phyloP scores from a whole-genome alignment of 2,113 vertebrate genomes.

The Austrofundulus limnaeus region DNA sequence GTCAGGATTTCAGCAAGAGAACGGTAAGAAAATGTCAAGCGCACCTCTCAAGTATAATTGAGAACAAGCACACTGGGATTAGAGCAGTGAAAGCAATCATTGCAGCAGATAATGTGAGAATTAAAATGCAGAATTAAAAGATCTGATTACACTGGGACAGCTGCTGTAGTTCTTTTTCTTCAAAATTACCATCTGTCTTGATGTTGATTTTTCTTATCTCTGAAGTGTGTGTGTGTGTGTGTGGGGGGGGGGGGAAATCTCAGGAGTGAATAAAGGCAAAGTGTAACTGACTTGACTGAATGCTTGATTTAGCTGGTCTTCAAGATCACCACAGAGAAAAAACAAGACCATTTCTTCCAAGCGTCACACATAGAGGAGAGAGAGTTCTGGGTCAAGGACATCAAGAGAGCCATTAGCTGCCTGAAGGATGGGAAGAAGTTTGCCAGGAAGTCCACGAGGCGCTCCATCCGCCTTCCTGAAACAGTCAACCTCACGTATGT shows the following conservation, averaged over 20 bases:
- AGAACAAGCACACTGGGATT: background rate
- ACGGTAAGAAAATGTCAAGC: conserved; percentile 75
- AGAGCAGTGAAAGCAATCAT: background rate
- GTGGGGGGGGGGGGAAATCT: background rate
- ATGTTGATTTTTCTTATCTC: background rate
- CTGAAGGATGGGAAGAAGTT: conserved; percentile 88
- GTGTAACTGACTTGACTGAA: background rate
- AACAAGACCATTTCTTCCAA: conserved; percentile 96
- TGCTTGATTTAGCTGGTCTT: conserved; percentile 86
- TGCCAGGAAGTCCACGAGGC: conserved; percentile 91
- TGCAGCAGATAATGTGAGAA: background rate
- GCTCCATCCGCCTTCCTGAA: conserved; percentile 89
- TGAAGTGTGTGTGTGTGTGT: no score
- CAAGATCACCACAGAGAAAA: conserved; percentile 86
- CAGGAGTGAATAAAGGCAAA: background rate
- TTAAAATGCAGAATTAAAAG: background rate
- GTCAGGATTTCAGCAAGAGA: conserved; percentile 90
- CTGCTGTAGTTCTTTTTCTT: background rate
- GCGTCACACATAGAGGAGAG: conserved; percentile 91
- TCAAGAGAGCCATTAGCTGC: conserved; percentile 85
- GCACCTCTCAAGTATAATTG: background rate
- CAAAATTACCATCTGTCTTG: background rate
- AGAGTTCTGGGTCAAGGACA: conserved; percentile 92
- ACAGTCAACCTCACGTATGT: conserved; percentile 87
- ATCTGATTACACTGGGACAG: background rate